phyloP scores from a whole-genome alignment of 1,140 invertebrate genomes.

The Lamellibrachia luymesi region DNA sequence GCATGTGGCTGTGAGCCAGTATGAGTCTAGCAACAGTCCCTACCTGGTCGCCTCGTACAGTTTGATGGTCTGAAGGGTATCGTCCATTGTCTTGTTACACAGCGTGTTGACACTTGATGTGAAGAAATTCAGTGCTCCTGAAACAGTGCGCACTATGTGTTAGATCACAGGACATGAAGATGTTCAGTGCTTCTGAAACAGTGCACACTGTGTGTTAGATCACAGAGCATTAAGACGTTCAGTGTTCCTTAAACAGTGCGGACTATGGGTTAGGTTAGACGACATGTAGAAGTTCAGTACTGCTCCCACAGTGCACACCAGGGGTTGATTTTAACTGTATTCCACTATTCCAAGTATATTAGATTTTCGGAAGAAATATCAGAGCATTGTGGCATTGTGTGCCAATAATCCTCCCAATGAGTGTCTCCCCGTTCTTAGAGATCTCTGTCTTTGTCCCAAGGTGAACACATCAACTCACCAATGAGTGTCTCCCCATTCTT shows the following conservation, averaged over 20 bases:
- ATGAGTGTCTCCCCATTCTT: slow-evolving; percentile 81
- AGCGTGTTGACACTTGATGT: slow-evolving; percentile 91
- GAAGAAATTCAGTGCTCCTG: slow-evolving; percentile 89
- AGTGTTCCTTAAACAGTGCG: slow-evolving; percentile 65
- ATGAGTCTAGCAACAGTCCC: slow-evolving; percentile 4
- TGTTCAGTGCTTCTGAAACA: slow-evolving; percentile 75
- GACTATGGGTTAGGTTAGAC: not conserved
- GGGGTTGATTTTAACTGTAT: not conserved
- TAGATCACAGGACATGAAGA: slow-evolving; percentile 76
- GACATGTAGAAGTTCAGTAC: slow-evolving; percentile 95
- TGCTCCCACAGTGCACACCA: slow-evolving; percentile 44
- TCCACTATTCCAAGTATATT: no score
- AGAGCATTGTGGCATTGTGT: not conserved
- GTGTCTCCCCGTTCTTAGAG: slow-evolving; percentile 86
- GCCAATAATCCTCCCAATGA: not conserved
- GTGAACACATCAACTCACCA: slow-evolving; percentile 65
- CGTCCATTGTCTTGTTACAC: slow-evolving; percentile 95
- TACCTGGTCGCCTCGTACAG: slow-evolving; percentile 90
- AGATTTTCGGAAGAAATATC: not conserved
- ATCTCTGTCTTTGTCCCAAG: slow-evolving; percentile 90
- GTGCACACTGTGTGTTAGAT: not conserved
- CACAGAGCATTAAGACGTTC: slow-evolving; percentile 87
- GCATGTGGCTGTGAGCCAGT: not conserved
- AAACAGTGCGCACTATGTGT: slow-evolving; percentile 16
- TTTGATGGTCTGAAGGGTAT: slow-evolving; percentile 87